Conservation (phyloP, 2,888 invertebrate genomes). For the Timandra comae region DNA sequence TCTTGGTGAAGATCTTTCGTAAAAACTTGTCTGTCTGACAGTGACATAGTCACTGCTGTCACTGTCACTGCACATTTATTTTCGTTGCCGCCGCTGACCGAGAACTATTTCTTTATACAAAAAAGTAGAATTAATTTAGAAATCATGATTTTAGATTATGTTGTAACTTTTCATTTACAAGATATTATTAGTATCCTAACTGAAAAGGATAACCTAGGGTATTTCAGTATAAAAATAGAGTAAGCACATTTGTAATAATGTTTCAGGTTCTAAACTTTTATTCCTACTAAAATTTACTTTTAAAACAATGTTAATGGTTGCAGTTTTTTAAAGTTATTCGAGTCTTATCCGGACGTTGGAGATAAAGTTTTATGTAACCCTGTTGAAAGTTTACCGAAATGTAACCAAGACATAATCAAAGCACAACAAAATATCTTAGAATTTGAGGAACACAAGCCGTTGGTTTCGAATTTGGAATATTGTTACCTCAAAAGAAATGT, state of each 20-base stretch:
- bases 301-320: slow-evolving; percentile 35
- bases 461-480: slow-evolving; percentile 41
- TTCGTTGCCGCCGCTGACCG: too few species aligned
- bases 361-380: slow-evolving; percentile 81
- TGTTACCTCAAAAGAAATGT: slow-evolving; percentile 78
- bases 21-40: too few species aligned
- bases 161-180: slow-evolving; percentile 76
- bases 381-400: slow-evolving; percentile 76
- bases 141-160: slow-evolving; percentile 73
- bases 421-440: slow-evolving; percentile 77
- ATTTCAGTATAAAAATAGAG: slow-evolving; percentile 83
- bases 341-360: slow-evolving; percentile 80
- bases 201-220: slow-evolving; percentile 75
- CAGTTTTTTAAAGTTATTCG: slow-evolving; percentile 83
- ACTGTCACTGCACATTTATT: too few species aligned
- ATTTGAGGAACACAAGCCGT: slow-evolving; percentile 45
- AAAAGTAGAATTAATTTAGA: too few species aligned
- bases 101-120: too few species aligned
- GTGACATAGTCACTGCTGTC: too few species aligned
- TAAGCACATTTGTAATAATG: slow-evolving; percentile 49
- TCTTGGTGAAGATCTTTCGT: too few species aligned
- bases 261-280: background rate
- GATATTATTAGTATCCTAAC: slow-evolving; percentile 80
- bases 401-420: slow-evolving; percentile 78
- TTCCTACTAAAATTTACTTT: background rate